phyloP scores from a whole-genome alignment of 1,140 invertebrate species.

The Liolophura sinensis region DNA sequence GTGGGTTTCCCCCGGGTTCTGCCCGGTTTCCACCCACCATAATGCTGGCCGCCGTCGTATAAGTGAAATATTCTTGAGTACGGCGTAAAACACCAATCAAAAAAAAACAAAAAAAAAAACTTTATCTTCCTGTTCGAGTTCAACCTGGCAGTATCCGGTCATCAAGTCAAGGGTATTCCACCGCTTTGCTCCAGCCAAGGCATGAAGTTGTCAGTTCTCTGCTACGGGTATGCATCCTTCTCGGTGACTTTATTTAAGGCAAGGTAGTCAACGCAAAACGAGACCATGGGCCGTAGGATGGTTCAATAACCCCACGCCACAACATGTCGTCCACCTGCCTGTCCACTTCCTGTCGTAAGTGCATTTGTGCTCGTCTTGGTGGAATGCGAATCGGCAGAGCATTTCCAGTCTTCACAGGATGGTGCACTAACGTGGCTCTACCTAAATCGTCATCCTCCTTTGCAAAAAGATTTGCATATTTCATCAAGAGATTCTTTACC shows the following conservation, averaged over 20 bases:
- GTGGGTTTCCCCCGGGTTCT: too few species aligned
- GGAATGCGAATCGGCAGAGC: slow-evolving; percentile 12
- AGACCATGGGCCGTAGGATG: slow-evolving; percentile 4
- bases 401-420: slow-evolving; percentile 12
- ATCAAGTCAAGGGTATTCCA: slow-evolving; percentile 15
- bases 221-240: slow-evolving; percentile 63
- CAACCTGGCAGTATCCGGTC: slow-evolving; percentile 15
- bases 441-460: slow-evolving; percentile 10
- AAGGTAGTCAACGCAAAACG: slow-evolving; percentile 60
- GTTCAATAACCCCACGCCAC: slow-evolving; percentile 19
- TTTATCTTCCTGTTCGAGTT: slow-evolving; percentile 12
- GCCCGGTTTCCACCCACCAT: too few species aligned
- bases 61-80: too few species aligned
- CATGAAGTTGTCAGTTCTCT: slow-evolving; percentile 58
- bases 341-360: slow-evolving; percentile 11
- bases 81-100: too few species aligned
- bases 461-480: slow-evolving; percentile 8
- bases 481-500: background rate
- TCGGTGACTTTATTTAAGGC: slow-evolving; percentile 57
- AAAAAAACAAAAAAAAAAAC: too few species aligned
- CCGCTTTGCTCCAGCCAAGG: slow-evolving; percentile 11
- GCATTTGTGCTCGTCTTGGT: slow-evolving; percentile 10
- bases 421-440: slow-evolving; percentile 5
- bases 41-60: too few species aligned
- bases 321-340: slow-evolving; percentile 20